phyloP scores from a whole-genome alignment of 2,888 invertebrate genomes.

The Athripsodes cinereus region DNA sequence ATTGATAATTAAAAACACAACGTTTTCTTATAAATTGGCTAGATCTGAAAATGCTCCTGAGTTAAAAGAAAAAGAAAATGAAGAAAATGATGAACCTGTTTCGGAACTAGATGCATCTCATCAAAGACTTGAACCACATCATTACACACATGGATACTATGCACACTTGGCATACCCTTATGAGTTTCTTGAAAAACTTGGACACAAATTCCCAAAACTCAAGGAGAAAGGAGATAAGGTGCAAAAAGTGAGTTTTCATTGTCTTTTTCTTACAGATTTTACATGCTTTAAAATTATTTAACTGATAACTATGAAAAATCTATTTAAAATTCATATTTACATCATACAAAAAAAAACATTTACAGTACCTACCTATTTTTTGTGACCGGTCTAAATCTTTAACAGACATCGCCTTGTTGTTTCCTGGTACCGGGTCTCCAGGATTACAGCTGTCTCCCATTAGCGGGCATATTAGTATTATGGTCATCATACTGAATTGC shows the following conservation, averaged over 20 bases:
- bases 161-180: slow-evolving; percentile 4
- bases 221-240: slow-evolving; percentile 53
- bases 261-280: no score
- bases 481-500: no score
- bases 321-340: no score
- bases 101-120: neutral
- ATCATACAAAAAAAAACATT: neutral
- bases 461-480: no score
- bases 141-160: slow-evolving; percentile 4
- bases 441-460: no score
- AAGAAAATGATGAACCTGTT: neutral
- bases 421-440: no score
- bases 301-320: no score
- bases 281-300: no score
- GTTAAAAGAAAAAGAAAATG: neutral
- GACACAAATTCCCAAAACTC: slow-evolving; percentile 43
- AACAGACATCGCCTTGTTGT: no score
- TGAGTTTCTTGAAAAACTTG: slow-evolving; percentile 43
- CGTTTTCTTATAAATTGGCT: neutral
- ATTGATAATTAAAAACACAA: no score
- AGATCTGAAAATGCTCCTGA: neutral
- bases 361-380: no score
- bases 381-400: no score
- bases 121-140: neutral
- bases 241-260: slow-evolving; percentile 47